phyloP scores from a whole-genome alignment of 2,888 invertebrate genomes.

The Sinohyriopsis cumingii region DNA sequence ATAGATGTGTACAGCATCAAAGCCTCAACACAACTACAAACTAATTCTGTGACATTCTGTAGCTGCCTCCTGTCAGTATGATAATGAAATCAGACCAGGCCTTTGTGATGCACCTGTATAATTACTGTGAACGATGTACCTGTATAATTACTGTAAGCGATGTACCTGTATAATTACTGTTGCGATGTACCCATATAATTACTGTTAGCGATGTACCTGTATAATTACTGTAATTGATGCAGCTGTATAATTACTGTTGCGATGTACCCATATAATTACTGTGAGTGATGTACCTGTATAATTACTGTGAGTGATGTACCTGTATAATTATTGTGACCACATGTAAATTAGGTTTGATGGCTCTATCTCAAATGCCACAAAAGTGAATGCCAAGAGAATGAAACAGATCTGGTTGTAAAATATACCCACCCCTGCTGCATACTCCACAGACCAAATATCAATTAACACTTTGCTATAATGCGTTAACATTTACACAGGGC shows the following conservation, averaged over 20 bases:
- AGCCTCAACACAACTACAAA: too few relatives aligned
- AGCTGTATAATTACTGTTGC: neutral
- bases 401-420: too few relatives aligned
- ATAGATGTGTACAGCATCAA: too few relatives aligned
- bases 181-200: too few relatives aligned
- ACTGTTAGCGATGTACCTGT: neutral
- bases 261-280: neutral
- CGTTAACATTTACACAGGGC: too few relatives aligned
- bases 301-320: neutral
- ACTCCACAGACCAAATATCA: too few relatives aligned
- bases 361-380: too few relatives aligned
- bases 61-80: neutral
- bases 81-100: neutral
- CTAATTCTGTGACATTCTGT: too few relatives aligned
- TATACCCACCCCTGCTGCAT: too few relatives aligned
- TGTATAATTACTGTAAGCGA: neutral
- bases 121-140: neutral
- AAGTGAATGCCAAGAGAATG: too few relatives aligned
- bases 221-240: neutral
- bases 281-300: neutral
- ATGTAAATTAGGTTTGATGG: too few relatives aligned
- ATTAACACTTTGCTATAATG: too few relatives aligned
- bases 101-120: neutral
- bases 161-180: neutral
- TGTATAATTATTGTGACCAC: neutral